Percentiles rank a stretch among this genome's conserved stretches.
Evolutionary conservation across 2,113 vertebrate genomes (phyloP).

Genomic region (Pituophis catenifer): DNA sequence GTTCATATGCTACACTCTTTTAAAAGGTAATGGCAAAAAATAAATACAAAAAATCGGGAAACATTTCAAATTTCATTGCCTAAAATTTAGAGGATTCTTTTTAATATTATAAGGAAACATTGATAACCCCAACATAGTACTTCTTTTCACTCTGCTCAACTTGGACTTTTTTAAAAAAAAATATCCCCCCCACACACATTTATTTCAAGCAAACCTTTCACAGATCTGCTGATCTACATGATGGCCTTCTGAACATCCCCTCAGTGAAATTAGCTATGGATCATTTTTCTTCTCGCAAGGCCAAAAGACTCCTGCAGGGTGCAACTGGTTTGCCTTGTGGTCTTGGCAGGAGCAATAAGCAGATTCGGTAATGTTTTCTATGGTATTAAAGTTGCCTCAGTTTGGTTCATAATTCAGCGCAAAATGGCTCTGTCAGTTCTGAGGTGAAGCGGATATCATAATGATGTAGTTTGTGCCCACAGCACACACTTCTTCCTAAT

Average conservation of each 20-base stretch:
- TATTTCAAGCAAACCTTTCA: background rate
- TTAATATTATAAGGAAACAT: background rate
- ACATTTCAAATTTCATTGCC: background rate
- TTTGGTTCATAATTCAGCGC: background rate
- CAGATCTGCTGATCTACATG: background rate
- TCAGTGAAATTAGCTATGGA: background rate
- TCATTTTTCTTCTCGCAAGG: background rate
- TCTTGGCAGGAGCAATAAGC: background rate
- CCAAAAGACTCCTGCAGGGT: background rate
- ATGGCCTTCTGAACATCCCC: background rate
- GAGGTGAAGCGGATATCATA: background rate
- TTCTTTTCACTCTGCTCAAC: background rate
- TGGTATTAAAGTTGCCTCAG: background rate
- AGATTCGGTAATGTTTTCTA: background rate
- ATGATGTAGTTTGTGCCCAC: background rate
- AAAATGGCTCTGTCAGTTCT: conserved; percentile 4
- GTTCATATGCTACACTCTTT: too few species aligned
- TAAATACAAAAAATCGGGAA: background rate
- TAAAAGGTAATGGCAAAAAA: background rate
- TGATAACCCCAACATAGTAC: background rate
- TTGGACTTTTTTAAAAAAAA: background rate
- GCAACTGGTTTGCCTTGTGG: background rate
- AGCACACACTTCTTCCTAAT: conserved; percentile 11
- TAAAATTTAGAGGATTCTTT: background rate
- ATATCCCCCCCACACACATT: background rate